phyloP scores from a whole-genome alignment of 2,797 vertebrate species.

The Nyctibius grandis region DNA sequence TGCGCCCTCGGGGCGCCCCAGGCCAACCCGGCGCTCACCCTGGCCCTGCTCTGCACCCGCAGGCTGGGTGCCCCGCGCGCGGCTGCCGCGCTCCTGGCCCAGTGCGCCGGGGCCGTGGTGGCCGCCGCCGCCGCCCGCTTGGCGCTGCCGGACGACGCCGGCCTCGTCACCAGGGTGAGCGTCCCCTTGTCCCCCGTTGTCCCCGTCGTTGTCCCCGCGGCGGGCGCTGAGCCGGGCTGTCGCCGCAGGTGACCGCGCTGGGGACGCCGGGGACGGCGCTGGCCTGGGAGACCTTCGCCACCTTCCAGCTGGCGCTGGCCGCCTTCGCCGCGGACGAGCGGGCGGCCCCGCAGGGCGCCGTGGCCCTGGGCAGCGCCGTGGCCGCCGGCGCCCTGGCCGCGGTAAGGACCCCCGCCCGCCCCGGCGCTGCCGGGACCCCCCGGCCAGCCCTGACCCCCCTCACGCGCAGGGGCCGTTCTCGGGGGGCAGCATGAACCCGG shows the following conservation, averaged over 20 bases:
- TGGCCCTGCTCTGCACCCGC: conserved; percentile 80
- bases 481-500: conserved; percentile 85
- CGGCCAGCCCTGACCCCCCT: not conserved
- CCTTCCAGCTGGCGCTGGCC: conserved; percentile 84
- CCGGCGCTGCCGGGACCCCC: rapidly evolving
- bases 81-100: conserved; percentile 72
- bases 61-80: conserved; percentile 74
- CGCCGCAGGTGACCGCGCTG: conserved; percentile 71
- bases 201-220: not conserved
- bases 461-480: conserved; percentile 76
- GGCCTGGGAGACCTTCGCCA: conserved; percentile 80
- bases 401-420: conserved; percentile 52
- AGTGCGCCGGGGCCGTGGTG: conserved; percentile 80
- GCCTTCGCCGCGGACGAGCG: conserved; percentile 78
- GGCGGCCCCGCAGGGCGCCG: conserved; percentile 61
- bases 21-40: conserved; percentile 83
- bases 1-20: conserved; percentile 81
- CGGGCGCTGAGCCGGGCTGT: not conserved
- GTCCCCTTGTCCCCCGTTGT: too few species aligned
- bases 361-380: conserved; percentile 82
- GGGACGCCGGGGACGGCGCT: conserved; percentile 79
- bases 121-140: conserved; percentile 73
- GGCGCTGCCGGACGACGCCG: conserved; percentile 65
- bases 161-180: conserved; percentile 77
- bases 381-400: conserved; percentile 76